A percentile compares a stretch with the other conserved stretches of the same genome.
phyloP scores from a whole-genome alignment of 2,113 vertebrate species.

The Catharus fuscescens region DNA sequence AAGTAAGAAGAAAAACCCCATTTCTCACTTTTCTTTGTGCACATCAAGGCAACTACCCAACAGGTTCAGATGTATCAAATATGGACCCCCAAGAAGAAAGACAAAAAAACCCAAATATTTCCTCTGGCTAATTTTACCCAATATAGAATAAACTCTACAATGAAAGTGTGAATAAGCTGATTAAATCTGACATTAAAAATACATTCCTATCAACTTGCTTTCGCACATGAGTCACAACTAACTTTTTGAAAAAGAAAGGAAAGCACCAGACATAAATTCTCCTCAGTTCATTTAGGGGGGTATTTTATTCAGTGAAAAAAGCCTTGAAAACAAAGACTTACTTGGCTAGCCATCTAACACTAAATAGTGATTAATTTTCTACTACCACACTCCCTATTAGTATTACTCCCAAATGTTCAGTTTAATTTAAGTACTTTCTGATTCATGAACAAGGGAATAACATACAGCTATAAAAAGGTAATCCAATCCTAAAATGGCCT shows the following conservation, averaged over 20 bases:
- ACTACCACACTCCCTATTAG: slow-evolving; percentile 75
- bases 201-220: neutral
- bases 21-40: neutral
- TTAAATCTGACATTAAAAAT: slow-evolving; percentile 40
- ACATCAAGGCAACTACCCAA: neutral
- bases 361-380: slow-evolving; percentile 83
- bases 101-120: neutral
- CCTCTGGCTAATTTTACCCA: neutral
- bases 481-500: slow-evolving; percentile 84
- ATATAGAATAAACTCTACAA: neutral
- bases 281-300: slow-evolving; percentile 32
- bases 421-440: slow-evolving; percentile 86
- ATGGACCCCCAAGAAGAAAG: neutral
- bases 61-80: neutral
- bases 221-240: neutral
- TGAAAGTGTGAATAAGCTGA: neutral
- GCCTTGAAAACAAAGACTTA: slow-evolving; percentile 73
- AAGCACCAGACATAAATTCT: neutral
- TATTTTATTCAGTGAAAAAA: slow-evolving; percentile 63
- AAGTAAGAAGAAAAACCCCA: neutral
- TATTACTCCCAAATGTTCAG: slow-evolving; percentile 84
- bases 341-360: slow-evolving; percentile 75
- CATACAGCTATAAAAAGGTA: slow-evolving; percentile 83
- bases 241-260: slow-evolving; percentile 19
- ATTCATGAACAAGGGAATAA: slow-evolving; percentile 86